Evolutionary conservation across 2,797 vertebrate genomes (phyloP), one percentile per base, ranked within the genome.

Genomic region (Ctenopoma kingsleyae): DNA sequence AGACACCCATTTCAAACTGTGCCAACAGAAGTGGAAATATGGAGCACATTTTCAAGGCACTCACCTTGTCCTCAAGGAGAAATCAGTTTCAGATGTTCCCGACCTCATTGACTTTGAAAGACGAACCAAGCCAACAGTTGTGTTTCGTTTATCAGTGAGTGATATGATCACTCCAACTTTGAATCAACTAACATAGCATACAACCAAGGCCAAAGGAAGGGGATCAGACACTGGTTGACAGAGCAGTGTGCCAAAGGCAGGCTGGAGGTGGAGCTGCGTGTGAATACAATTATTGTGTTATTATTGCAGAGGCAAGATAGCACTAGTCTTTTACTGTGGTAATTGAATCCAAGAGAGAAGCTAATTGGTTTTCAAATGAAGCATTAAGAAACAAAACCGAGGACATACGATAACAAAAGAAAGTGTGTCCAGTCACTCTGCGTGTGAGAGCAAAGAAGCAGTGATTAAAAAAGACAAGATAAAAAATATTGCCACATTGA

Each of bases 361-460:
- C 82, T 87, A 86, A 91, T 87, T 91, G 72, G 78, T 87, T 91
- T 89, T 84, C 70, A 86, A 89, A 88, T 83, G 77, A 88, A 83
- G 85, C 75, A 87, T 86, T 81, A 85, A 74, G 79, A 81, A 78
- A 86, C 57, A 86, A 78, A 85, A 81, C 64, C 71, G 78, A 82
- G 59, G 83, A 81, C 74, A 73, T 62, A 23, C 16, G 61, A 73
- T 74, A 80, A 84, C 68, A 82, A 73, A 67, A 46, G 69, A 78
- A 81, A 73, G 73, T 68, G 65, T 72, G 71, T 84, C 72, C 78
- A 67, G 62, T 30, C 69, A 20, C 44, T 73, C 35, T 32, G 60
- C 60, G 38, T 48, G 55, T 44, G 55, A 44, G 25, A 20, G 48
- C 44, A 50, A 46, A 49, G 58, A 68, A 78, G 32, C 61, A 30